A percentile compares a stretch with the other conserved stretches of the same genome.
These are phyloP conservation scores for Anticlea derivata DNA, from an alignment of 2,888 invertebrate species.

Conservation along the genomic window DNA sequence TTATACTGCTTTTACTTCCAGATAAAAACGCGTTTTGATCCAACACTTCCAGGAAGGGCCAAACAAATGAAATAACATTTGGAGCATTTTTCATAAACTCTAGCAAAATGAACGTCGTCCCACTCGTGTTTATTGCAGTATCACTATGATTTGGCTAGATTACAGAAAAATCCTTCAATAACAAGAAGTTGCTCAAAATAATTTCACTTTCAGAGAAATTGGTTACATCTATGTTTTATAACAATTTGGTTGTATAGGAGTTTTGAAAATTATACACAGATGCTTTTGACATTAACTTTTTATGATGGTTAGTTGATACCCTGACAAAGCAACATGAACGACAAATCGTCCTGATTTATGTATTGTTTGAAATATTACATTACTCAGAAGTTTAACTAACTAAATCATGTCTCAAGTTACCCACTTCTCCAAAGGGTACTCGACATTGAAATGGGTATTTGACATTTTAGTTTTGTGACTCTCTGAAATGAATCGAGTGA, in stretches of 20 bases:
- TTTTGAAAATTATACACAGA: too few relatives aligned
- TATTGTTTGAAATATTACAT: constrained; percentile 8
- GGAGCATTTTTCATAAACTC: constrained; percentile 28
- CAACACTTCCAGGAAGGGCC: constrained; percentile 19
- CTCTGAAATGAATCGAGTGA: background rate
- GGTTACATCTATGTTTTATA: background rate
- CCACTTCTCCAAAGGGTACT: constrained; percentile 30
- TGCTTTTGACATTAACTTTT: too few relatives aligned
- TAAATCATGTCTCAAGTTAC: constrained; percentile 33
- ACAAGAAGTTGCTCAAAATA: constrained; percentile 18
- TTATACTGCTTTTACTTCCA: constrained; percentile 38
- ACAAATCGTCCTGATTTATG: constrained; percentile 11
- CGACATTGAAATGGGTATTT: constrained; percentile 37
- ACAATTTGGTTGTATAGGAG: too few relatives aligned
- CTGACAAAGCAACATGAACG: too few relatives aligned
- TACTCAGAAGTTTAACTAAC: constrained; percentile 28
- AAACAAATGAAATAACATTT: constrained; percentile 33
- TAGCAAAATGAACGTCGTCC: constrained; percentile 26
- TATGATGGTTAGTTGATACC: too few relatives aligned
- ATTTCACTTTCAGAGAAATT: constrained; percentile 6
- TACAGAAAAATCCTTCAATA: constrained; percentile 18
- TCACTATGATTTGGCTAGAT: constrained; percentile 34
- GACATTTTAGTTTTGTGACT: constrained; percentile 31
- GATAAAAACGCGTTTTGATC: constrained; percentile 29
- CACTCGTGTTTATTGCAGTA: constrained; percentile 27